Percentiles rank a stretch among this genome's conserved stretches.
phyloP scores from a whole-genome alignment of 2,113 vertebrate species.

The Lichenostomus cassidix region DNA sequence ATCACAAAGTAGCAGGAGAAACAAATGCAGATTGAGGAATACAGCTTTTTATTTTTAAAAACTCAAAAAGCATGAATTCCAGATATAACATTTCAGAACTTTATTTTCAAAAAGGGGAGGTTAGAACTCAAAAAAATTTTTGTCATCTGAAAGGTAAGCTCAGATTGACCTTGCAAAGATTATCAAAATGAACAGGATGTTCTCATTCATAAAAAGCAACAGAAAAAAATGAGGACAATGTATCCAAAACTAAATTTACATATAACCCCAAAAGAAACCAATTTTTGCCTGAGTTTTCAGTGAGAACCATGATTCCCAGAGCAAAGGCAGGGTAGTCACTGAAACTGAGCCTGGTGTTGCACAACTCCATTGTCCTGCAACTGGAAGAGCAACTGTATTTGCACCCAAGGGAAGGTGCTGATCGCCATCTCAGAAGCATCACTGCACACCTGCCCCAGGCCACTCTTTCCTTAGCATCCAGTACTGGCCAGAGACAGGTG shows the following conservation, averaged over 20 bases:
- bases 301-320: neutral
- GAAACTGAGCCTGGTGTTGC: neutral
- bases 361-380: neutral
- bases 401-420: neutral
- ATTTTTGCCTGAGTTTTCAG: neutral
- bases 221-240: neutral
- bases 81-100: neutral
- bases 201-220: neutral
- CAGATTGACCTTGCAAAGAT: neutral
- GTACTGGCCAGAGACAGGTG: neutral
- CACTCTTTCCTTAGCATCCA: neutral
- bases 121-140: neutral
- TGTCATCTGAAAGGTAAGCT: neutral
- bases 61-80: neutral
- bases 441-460: neutral
- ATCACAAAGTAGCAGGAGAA: neutral
- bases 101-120: neutral
- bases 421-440: neutral
- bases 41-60: neutral
- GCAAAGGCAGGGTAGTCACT: neutral
- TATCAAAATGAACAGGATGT: neutral
- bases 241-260: neutral
- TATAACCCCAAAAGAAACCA: neutral
- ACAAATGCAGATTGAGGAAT: neutral
- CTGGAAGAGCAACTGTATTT: neutral